A percentile compares a stretch with the other conserved stretches of the same genome.
phyloP scores from a whole-genome alignment of 2,113 vertebrate species.

The Micronycteris hirsuta region DNA sequence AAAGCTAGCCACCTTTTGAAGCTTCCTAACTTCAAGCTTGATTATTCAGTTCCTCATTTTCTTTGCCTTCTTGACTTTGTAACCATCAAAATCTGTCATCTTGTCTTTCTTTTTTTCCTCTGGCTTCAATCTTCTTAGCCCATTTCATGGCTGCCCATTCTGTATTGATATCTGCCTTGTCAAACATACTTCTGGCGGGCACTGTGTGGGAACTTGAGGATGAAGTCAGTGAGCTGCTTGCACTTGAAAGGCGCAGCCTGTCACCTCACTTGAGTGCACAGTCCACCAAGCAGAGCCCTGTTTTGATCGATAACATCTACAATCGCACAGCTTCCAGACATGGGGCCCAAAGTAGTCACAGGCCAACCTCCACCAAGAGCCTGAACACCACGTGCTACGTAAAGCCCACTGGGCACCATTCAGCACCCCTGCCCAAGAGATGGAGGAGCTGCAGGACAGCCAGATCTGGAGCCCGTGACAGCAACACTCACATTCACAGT shows the following conservation, averaged over 20 bases:
- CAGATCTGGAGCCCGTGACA: background rate
- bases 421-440: background rate
- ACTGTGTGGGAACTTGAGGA: constrained; percentile 69
- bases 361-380: background rate
- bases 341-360: background rate
- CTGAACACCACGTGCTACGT: background rate
- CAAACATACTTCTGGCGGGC: constrained; percentile 94
- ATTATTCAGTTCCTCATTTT: constrained; percentile 98
- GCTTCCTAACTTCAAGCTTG: constrained; percentile 94
- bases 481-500: background rate
- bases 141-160: constrained; percentile 99
- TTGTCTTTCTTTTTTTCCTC: constrained; percentile 89
- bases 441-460: background rate
- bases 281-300: background rate
- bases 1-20: constrained; percentile 83
- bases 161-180: constrained; percentile 86
- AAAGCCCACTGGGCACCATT: background rate
- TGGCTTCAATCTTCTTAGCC: constrained; percentile 97
- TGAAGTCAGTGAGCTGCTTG: background rate
- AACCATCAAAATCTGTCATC: constrained; percentile 97
- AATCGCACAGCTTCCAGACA: background rate
- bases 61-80: constrained; percentile 98
- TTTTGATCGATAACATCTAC: background rate
- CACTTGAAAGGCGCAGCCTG: background rate
- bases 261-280: background rate